A percentile compares a stretch with the other conserved stretches of the same genome.
Evolutionary conservation across 2,888 invertebrate genomes (phyloP).

Genomic region (Euspilapteryx auroguttella): DNA sequence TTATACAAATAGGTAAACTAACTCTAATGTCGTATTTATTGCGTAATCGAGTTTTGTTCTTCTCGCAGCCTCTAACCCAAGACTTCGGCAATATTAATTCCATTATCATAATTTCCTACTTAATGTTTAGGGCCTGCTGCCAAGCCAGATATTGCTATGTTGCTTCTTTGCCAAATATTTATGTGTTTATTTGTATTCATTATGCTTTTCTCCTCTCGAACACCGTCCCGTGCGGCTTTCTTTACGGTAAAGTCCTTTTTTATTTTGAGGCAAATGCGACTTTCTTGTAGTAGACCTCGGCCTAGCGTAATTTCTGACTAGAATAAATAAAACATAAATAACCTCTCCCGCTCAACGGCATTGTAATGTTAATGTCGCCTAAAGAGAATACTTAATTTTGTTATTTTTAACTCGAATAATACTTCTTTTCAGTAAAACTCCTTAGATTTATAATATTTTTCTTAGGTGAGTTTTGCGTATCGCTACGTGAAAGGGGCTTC

Average conservation of each 20-base stretch:
- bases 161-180: slow-evolving; percentile 8
- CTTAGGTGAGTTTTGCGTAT: too few species aligned
- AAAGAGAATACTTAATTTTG: too few species aligned
- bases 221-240: slow-evolving; percentile 1
- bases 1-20: too few species aligned
- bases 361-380: too few species aligned
- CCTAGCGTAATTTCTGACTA: too few species aligned
- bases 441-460: too few species aligned
- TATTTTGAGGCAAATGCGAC: slow-evolving; percentile 1
- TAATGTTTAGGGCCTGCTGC: slow-evolving; percentile 2
- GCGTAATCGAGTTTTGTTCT: slow-evolving; percentile 1
- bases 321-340: too few species aligned
- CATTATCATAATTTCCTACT: slow-evolving; percentile 5
- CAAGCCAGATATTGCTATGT: slow-evolving; percentile 3
- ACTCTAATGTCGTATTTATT: slow-evolving; percentile 1
- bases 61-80: neutral
- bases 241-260: neutral
- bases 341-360: too few species aligned
- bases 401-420: too few species aligned
- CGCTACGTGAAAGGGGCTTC: too few species aligned
- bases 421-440: too few species aligned
- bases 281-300: neutral
- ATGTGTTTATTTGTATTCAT: slow-evolving; percentile 11
- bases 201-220: slow-evolving; percentile 6
- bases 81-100: slow-evolving; percentile 4